Base-by-base conservation (phyloP, 1,140 invertebrate genomes). In the Calliopsis andreniformis region DNA sequence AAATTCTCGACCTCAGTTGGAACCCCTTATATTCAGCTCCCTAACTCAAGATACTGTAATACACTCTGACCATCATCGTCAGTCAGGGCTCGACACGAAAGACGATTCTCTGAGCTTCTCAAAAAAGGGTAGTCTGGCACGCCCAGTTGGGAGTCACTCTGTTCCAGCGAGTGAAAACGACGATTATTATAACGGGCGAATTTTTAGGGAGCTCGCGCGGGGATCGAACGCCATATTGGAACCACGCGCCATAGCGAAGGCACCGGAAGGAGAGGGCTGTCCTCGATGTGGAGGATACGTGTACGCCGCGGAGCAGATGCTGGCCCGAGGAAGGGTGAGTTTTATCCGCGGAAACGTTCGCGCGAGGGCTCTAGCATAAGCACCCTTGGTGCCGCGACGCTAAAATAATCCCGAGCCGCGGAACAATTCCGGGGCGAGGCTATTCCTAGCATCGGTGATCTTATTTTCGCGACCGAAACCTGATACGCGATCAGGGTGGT, bases 241-340 rank as follows among this genome's bases (percentile, higher is more conserved):
- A 84, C 93, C 96, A 18, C 93, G 95, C 59, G 93, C 94, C 61
- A 96, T 97, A 87, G 96, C 96, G n/a, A 95, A 96, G 90, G 96
- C 96, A 43, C 96, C 96, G 28, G 95, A 96, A 81, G 97, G 97
- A 23, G 94, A 98, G 91, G 97, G 97, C 55, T 98, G 97, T 86
- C 97, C 97, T 28, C 94, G 97, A 78, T 98, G 97, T 89, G 97
- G 97, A 61, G 97, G 97, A 81, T 97, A 93, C 89, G 97, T 98
- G 25, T 98, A 98, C 91, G 97, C 97, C 75, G 97, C 97, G 61
- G 97, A 98, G 92, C 97, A 98, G 92, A 98, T 98, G 97, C 93
- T 98, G 87, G 97, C 97, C 76, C 94, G 96, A 84, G 97, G 97
- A 93, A 94, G 95, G 93, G 96, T 97, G 93, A 96, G 94, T 94